Conservation (phyloP, 2,888 invertebrate genomes). For the Meganola albula region DNA sequence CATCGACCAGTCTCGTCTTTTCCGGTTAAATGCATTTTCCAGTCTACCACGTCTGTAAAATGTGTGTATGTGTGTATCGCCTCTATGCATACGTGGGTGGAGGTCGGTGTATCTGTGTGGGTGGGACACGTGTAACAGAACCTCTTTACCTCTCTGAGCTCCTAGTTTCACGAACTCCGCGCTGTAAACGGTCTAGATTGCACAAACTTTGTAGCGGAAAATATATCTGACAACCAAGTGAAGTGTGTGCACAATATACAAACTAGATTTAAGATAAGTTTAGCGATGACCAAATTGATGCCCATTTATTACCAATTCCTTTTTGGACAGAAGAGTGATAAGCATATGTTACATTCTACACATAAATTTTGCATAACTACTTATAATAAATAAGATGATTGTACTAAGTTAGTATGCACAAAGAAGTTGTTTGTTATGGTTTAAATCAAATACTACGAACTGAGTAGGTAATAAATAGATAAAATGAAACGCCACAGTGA, state of each 20-base stretch:
- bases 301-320: too few relatives aligned
- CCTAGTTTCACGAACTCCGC: slow-evolving; percentile 49
- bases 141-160: slow-evolving; percentile 35
- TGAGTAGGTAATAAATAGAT: too few relatives aligned
- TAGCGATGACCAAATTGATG: too few relatives aligned
- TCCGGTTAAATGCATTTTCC: slow-evolving; percentile 59
- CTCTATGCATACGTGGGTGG: slow-evolving; percentile 25
- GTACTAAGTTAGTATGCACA: too few relatives aligned
- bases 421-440: too few relatives aligned
- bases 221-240: slow-evolving; percentile 52
- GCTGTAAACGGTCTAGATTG: slow-evolving; percentile 64
- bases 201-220: slow-evolving; percentile 58
- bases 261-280: slow-evolving; percentile 12
- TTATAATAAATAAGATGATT: too few relatives aligned
- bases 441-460: too few relatives aligned
- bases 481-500: too few relatives aligned
- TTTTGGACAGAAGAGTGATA: too few relatives aligned
- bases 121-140: slow-evolving; percentile 55
- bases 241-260: slow-evolving; percentile 34
- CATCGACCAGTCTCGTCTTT: slow-evolving; percentile 57
- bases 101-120: slow-evolving; percentile 40
- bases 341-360: too few relatives aligned
- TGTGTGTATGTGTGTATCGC: slow-evolving; percentile 33
- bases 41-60: slow-evolving; percentile 55
- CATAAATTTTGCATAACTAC: too few relatives aligned